A percentile compares a stretch with the other conserved stretches of the same genome.
These are phyloP conservation scores for Watsonalla cultraria DNA, from an alignment of 2,888 invertebrate genomes.

Conservation along the genomic window DNA sequence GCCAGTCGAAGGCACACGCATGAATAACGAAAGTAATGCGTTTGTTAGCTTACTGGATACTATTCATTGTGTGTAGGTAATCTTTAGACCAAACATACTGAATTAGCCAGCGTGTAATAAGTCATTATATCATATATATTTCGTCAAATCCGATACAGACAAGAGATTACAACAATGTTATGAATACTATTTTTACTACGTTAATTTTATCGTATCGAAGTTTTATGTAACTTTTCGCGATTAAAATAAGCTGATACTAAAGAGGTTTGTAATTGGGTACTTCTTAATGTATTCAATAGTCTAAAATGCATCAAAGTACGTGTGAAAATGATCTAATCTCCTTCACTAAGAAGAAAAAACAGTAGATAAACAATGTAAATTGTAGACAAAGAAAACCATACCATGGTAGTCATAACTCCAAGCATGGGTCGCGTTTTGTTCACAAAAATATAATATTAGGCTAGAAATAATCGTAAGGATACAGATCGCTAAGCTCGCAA, in stretches of 20 bases:
- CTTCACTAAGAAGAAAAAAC: slow-evolving; percentile 55
- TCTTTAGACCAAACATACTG: too few relatives aligned
- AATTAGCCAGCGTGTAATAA: too few relatives aligned
- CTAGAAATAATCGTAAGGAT: slow-evolving; percentile 45
- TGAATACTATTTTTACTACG: too few relatives aligned
- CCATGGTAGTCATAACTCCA: slow-evolving; percentile 79
- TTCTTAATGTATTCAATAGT: slow-evolving; percentile 24
- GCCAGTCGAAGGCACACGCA: slow-evolving; percentile 17
- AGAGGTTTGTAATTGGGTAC: slow-evolving; percentile 9
- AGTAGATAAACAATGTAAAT: slow-evolving; percentile 31
- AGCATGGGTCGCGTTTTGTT: slow-evolving; percentile 75
- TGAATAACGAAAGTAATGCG: slow-evolving; percentile 18
- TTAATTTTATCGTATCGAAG: too few relatives aligned
- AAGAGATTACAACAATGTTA: too few relatives aligned
- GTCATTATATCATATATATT: too few relatives aligned
- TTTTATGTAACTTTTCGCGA: neutral
- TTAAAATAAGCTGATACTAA: neutral
- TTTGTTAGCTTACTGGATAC: slow-evolving; percentile 6
- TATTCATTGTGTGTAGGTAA: too few relatives aligned
- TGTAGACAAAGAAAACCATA: slow-evolving; percentile 78
- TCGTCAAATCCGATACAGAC: too few relatives aligned
- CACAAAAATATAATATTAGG: slow-evolving; percentile 61
- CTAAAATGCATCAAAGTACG: slow-evolving; percentile 36
- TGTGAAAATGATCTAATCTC: slow-evolving; percentile 51
- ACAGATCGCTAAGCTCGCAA: slow-evolving; percentile 62